Base-by-base conservation (phyloP, 2,113 vertebrate species). In the Pterophyllum scalare region DNA sequence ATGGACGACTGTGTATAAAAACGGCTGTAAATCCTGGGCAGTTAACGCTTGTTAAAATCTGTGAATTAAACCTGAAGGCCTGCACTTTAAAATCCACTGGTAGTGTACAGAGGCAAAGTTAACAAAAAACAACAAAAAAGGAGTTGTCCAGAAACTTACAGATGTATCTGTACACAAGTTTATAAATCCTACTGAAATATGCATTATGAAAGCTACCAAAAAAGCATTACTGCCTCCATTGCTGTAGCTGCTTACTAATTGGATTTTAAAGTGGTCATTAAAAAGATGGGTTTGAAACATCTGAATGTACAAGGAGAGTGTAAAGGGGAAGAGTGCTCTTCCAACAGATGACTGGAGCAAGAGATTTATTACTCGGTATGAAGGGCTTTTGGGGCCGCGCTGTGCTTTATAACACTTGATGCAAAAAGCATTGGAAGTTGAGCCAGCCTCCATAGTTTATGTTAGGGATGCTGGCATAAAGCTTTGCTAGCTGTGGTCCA, bases 251-350 rank as follows among this genome's bases (percentile, higher is more conserved):
- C 65, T 79, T 58, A 67, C 22, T 80, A 40, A 43, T 67, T 58
- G 62, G 78, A 46, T 58, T 58, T 80, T n/a, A 80, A 58, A 80
- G 22, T 58, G 35, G 22, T 19, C 22, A 52, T 46, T 59, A 77
- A 60, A 77, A 26, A 33, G 17, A 43, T 77, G 26, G 12, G 24
- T 58, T 67, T 80, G 22, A 31, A 57, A 67, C 1, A 3, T 80
- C 43, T 35, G 24, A 60, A 43, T 43, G 57, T 22, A 77, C 0
- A 4, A 72, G 26, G 57, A 81, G 65, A 24, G 10, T n/a, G 40
- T 54, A 75, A 74, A 75, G 38, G 67, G 59, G 65, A 74, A 33
- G 38, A 54, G 54, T 35, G 13, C 7, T 70, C 26, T 4, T 77
- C 46, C 9, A 72, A 19, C 60, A 76, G 22, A 49, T 46, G 10